Base-by-base conservation (phyloP, 1,140 invertebrate species). In the Myzus persicae region DNA sequence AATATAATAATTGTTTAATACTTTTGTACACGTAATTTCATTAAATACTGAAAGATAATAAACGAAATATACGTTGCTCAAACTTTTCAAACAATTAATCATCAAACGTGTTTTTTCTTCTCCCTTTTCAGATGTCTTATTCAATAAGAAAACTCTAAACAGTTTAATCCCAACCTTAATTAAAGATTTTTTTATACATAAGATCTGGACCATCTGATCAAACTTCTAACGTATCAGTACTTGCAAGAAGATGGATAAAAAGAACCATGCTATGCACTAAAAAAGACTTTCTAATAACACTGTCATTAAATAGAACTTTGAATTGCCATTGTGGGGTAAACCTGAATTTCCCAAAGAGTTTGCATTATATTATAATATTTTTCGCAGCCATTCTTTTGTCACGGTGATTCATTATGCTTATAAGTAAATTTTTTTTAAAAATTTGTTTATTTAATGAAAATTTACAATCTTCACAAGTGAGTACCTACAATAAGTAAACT, bases 1-100 rank as follows among this genome's bases (percentile, higher is more conserved):
- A 42, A 67, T 67, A 67, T 67, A 67, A 90, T 67, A 67, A 67
- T n/a, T 89, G n/a, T 89, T 89, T 51, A 14, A 89, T 42, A 89
- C 22, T 89, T 51, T 40, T 67, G n/a, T 67, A 42, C 4, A 42
- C 31, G 26, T 67, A 20, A 90, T 67, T 90, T 67, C 51, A 67
- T 42, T 42, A 44, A 59, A 67, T 67, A 42, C 31, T 11, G 26
- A 18, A 26, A n/a, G 9, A 67, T 42, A 42, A 90, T 67, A 59
- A 67, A 48, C 8, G 38, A 0, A 89, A 67, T 31, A 67, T 59
- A 11, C 24, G 67, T 90, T 40, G 31, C 24, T 44, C 6, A n/a
- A n/a, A 67, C 24, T 90, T 42, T 31, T 38, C 11, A 31, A 67
- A 67, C 24, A 44, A 90, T 89, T 89, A 89, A 89, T 89, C 87